Conservation (phyloP, 2,888 invertebrate species). For the Metacarcinus magister region DNA sequence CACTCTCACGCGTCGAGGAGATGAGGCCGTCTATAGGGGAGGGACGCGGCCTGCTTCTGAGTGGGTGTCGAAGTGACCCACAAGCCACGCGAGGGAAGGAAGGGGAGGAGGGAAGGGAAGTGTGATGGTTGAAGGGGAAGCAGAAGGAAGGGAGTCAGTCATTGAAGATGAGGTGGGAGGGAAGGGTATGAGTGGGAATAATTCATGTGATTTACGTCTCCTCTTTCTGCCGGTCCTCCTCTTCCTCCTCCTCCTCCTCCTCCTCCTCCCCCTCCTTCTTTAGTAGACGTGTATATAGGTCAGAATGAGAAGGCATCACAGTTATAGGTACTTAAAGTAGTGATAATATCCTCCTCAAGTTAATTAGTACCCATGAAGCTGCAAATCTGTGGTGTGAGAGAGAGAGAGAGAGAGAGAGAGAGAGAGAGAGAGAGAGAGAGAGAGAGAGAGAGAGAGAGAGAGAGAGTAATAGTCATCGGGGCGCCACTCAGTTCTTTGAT, state of each 20-base stretch:
- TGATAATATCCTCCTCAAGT: background rate
- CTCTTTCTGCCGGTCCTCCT: background rate
- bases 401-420: background rate
- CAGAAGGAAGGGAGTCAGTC: no score
- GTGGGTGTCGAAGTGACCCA: background rate
- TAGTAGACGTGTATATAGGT: background rate
- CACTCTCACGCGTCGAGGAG: background rate
- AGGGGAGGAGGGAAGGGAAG: background rate
- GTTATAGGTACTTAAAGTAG: background rate
- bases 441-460: slow-evolving; percentile 29
- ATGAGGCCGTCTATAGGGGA: background rate
- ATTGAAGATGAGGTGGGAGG: slow-evolving; percentile 41
- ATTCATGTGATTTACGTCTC: slow-evolving; percentile 23
- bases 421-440: slow-evolving; percentile 29
- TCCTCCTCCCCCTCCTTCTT: background rate
- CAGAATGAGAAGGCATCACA: background rate
- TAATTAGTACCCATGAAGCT: background rate
- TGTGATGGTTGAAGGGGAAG: no score
- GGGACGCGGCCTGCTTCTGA: background rate
- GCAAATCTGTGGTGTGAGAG: background rate
- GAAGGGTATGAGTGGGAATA: slow-evolving; percentile 43
- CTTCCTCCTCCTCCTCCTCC: slow-evolving; percentile 39
- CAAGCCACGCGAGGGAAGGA: background rate
- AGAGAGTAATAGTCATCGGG: background rate
- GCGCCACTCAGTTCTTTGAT: background rate